Conservation (phyloP, 1,140 invertebrate genomes). For the Heterodera schachtii region DNA sequence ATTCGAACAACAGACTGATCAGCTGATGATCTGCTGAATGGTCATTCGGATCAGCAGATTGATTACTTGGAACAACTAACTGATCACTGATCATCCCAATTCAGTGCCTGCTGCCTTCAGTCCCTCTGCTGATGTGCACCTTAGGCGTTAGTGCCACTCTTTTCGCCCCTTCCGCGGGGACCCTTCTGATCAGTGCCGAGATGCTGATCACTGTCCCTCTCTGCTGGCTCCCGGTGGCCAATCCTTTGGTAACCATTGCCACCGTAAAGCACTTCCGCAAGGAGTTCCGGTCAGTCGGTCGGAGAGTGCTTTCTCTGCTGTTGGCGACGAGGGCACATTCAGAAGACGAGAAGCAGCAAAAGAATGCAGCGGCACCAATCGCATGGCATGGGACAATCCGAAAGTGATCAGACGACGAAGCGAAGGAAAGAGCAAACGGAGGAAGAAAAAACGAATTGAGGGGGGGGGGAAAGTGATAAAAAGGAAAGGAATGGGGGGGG, state of each 20-base stretch:
- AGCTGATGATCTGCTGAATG: too few species aligned
- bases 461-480: too few species aligned
- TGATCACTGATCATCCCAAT: conserved; percentile 1
- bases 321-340: background rate
- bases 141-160: background rate
- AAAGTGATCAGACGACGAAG: background rate
- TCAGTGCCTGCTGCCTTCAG: background rate
- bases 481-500: too few species aligned
- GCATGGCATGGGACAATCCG: background rate
- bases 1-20: too few species aligned
- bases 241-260: conserved; percentile 10
- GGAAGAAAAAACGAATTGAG: too few species aligned
- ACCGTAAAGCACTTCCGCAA: conserved; percentile 12
- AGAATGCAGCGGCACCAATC: background rate
- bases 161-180: background rate
- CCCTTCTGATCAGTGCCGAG: background rate
- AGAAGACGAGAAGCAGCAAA: background rate
- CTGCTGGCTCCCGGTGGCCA: conserved; percentile 17
- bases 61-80: too few species aligned
- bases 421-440: too few species aligned
- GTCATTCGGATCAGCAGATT: too few species aligned
- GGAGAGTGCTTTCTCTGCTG: background rate
- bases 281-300: background rate
- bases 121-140: background rate
- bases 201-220: conserved; percentile 17